These are phyloP conservation scores for Drosophila cardini DNA, from an alignment of 1,140 invertebrate species.

Conservation along the genomic window DNA sequence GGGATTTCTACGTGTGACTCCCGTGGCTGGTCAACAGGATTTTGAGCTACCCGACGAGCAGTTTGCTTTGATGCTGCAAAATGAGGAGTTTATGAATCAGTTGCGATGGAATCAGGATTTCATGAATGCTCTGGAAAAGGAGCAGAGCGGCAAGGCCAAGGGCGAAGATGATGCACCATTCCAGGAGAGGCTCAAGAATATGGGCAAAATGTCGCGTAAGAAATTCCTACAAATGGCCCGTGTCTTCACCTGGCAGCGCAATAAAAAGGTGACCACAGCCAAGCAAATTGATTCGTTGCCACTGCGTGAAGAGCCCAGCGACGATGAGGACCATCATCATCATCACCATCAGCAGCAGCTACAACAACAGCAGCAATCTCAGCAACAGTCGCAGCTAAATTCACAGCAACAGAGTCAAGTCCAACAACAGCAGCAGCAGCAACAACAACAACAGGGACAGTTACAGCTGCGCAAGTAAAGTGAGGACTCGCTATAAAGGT, in stretches of 20 bases:
- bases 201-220: slow-evolving; percentile 94
- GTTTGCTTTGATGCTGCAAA: slow-evolving; percentile 95
- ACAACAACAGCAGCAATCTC: slow-evolving; percentile 55
- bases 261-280: slow-evolving; percentile 88
- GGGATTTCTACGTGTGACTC: slow-evolving; percentile 88
- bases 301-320: slow-evolving; percentile 87
- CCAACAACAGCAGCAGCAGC: slow-evolving; percentile 48
- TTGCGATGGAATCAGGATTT: slow-evolving; percentile 95
- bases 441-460: slow-evolving; percentile 59
- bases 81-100: slow-evolving; percentile 96
- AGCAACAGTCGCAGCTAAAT: slow-evolving; percentile 28
- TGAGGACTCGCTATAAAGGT: not conserved
- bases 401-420: slow-evolving; percentile 44
- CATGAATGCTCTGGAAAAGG: slow-evolving; percentile 92
- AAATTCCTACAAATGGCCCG: slow-evolving; percentile 93
- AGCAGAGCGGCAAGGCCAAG: slow-evolving; percentile 86
- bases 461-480: slow-evolving; percentile 69
- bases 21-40: slow-evolving; percentile 62
- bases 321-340: slow-evolving; percentile 86
- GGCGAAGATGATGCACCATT: slow-evolving; percentile 91
- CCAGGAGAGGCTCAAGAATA: slow-evolving; percentile 92
- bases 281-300: slow-evolving; percentile 86
- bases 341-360: slow-evolving; percentile 65
- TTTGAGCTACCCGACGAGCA: slow-evolving; percentile 89
- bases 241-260: slow-evolving; percentile 89